These are phyloP conservation scores for Acanthosepion esculentum DNA, from an alignment of 2,888 invertebrate species.

Conservation along the genomic window DNA sequence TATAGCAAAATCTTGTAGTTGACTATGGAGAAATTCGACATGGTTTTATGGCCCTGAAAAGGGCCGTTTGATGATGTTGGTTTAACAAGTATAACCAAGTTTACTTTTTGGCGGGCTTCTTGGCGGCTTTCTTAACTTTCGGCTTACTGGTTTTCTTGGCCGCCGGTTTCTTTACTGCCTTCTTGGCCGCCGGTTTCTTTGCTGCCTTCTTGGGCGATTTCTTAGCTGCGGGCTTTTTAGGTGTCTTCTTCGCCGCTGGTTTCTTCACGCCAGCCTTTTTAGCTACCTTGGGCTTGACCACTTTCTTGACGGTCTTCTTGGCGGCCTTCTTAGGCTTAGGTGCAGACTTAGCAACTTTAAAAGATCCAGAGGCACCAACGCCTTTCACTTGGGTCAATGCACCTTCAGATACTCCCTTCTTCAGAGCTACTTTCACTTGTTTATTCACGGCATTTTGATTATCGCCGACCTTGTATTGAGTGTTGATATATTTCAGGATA, in stretches of 20 bases:
- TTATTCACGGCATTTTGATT: background rate
- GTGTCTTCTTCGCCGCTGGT: background rate
- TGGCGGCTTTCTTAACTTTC: background rate
- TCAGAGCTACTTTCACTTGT: background rate
- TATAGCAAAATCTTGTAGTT: too few species aligned
- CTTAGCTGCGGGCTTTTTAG: background rate
- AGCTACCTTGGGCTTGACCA: background rate
- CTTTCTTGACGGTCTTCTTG: background rate
- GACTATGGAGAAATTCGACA: background rate
- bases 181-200: background rate
- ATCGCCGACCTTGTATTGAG: background rate
- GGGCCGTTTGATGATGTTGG: background rate
- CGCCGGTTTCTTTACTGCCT: background rate
- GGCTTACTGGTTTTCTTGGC: background rate
- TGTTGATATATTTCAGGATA: background rate
- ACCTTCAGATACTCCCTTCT: background rate
- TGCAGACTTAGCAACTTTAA: background rate
- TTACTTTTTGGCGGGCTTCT: conserved; percentile 12
- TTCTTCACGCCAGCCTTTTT: background rate
- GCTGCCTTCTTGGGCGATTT: background rate
- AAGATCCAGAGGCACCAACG: background rate
- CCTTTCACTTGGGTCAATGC: background rate
- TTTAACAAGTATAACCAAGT: background rate
- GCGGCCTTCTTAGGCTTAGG: background rate
- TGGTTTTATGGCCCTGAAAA: background rate